phyloP scores from a whole-genome alignment of 2,888 invertebrate genomes.

The Halocaridina rubra region DNA sequence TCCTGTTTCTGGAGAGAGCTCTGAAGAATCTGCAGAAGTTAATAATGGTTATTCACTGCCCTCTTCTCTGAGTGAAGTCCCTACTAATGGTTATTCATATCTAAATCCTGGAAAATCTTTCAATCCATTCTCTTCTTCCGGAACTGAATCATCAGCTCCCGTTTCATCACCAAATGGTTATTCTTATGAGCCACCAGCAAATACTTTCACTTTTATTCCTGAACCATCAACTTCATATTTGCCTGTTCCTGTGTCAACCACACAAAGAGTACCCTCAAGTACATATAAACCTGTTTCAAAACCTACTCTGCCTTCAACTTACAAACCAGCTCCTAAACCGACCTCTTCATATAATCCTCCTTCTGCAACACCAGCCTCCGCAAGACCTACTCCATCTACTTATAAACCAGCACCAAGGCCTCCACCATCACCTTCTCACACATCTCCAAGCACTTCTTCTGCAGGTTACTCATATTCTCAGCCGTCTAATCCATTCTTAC shows the following conservation, averaged over 20 bases:
- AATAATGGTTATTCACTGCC: background rate
- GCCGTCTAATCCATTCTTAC: background rate
- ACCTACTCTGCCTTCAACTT: background rate
- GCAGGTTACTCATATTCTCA: constrained; percentile 4
- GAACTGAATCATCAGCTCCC: background rate
- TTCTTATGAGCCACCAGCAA: constrained; percentile 22
- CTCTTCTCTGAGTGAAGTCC: background rate
- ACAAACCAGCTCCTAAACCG: background rate
- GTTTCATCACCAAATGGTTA: background rate
- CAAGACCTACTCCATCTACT: background rate
- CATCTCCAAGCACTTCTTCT: background rate
- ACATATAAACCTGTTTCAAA: background rate
- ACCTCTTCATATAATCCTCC: background rate
- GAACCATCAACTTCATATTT: background rate
- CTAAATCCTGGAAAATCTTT: constrained; percentile 17
- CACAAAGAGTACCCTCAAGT: background rate
- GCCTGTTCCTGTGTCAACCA: too few relatives aligned
- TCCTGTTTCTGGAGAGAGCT: background rate
- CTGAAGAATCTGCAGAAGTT: background rate
- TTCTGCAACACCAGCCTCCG: background rate
- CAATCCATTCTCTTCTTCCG: constrained; percentile 11
- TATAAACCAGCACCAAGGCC: background rate
- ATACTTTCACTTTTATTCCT: background rate
- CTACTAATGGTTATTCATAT: constrained; percentile 23
- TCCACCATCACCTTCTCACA: background rate